phyloP scores from a whole-genome alignment of 1,140 invertebrate species.

The Venustaconcha ellipsiformis region DNA sequence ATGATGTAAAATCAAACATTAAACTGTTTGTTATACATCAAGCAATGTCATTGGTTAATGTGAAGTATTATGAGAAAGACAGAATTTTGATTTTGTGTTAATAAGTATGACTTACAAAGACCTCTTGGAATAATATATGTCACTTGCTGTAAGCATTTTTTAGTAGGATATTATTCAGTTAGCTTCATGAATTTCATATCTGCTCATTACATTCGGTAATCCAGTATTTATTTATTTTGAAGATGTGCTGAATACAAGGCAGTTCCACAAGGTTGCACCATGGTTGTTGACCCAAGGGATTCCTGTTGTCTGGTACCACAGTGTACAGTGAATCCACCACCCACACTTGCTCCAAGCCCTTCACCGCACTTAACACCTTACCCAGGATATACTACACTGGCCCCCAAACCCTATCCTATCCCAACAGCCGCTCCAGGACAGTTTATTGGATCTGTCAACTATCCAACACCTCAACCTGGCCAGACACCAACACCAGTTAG shows the following conservation, averaged over 20 bases:
- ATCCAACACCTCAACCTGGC: conserved; percentile 45
- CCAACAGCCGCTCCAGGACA: conserved; percentile 43
- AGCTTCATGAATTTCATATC: background rate
- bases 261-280: conserved; percentile 38
- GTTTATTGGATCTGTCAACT: conserved; percentile 39
- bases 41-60: background rate
- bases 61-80: background rate
- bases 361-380: background rate
- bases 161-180: background rate
- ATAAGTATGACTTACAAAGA: too few relatives aligned
- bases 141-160: background rate
- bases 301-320: conserved; percentile 48
- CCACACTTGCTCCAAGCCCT: conserved; percentile 2
- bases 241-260: conserved; percentile 51
- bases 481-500: conserved; percentile 40
- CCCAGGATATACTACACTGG: conserved; percentile 22
- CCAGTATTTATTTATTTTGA: background rate
- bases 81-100: background rate
- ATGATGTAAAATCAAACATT: too few relatives aligned
- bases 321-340: conserved; percentile 25
- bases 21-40: background rate
- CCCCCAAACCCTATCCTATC: conserved; percentile 29
- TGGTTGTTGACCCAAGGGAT: conserved; percentile 46
- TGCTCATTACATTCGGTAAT: background rate
- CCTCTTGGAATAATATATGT: background rate